A percentile compares a stretch with the other conserved stretches of the same genome.
These are phyloP conservation scores for Pomatorhinus ruficollis DNA, from an alignment of 2,113 vertebrate genomes.

Conservation along the genomic window DNA sequence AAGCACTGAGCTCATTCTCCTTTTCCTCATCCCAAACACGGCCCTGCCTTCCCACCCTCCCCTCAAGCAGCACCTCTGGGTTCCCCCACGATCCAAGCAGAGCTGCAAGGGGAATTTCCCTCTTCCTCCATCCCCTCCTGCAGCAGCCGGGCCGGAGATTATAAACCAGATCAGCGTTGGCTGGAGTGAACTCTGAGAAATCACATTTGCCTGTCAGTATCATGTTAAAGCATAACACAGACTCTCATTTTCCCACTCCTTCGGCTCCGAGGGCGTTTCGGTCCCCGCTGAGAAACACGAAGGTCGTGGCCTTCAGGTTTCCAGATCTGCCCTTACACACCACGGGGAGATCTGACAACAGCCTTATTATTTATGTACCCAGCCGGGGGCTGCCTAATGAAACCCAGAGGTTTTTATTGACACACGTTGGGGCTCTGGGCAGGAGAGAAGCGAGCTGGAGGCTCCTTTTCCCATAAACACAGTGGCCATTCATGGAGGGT, in stretches of 20 bases:
- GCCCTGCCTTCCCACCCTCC: neutral
- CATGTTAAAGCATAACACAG: slow-evolving; percentile 81
- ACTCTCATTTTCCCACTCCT: slow-evolving; percentile 77
- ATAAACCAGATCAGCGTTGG: slow-evolving; percentile 4
- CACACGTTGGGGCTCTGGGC: neutral
- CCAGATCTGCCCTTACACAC: slow-evolving; percentile 76
- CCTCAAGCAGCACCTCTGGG: neutral
- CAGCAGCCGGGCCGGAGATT: slow-evolving; percentile 18
- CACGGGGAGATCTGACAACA: slow-evolving; percentile 73
- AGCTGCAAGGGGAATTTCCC: neutral
- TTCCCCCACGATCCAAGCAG: accelerated
- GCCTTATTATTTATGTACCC: slow-evolving; percentile 72
- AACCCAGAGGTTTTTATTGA: slow-evolving; percentile 62
- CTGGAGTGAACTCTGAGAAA: slow-evolving; percentile 7
- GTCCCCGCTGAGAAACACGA: slow-evolving; percentile 78
- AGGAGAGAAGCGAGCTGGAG: neutral
- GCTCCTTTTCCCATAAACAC: neutral
- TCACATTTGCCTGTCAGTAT: slow-evolving; percentile 81
- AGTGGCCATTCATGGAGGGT: slow-evolving; percentile 40
- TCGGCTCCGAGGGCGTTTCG: slow-evolving; percentile 68
- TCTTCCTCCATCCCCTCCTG: neutral
- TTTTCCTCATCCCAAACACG: neutral
- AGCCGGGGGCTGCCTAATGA: slow-evolving; percentile 66
- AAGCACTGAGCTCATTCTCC: neutral
- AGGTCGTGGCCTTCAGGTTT: slow-evolving; percentile 80